phyloP scores from a whole-genome alignment of 30 jellyfish, hydroid and myxozoan species.

The Hydra vulgaris region DNA sequence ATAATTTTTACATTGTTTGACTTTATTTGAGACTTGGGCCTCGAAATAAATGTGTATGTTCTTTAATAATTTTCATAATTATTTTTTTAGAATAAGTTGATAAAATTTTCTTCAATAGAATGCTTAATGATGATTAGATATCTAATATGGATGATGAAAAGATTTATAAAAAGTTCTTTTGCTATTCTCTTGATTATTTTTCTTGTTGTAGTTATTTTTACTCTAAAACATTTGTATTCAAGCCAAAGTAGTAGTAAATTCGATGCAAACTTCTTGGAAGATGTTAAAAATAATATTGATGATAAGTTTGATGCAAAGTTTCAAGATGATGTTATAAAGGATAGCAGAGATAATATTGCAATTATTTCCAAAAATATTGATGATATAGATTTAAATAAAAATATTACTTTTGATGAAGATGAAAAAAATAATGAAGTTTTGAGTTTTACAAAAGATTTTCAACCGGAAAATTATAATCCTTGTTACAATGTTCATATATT shows the following conservation, averaged over 20 bases:
- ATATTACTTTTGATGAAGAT: neutral
- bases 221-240: neutral
- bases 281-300: neutral
- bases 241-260: neutral
- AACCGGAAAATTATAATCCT: constrained; percentile 6
- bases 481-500: constrained; percentile 70
- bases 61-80: too few relatives aligned
- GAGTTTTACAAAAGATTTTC: neutral
- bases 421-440: neutral
- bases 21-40: too few relatives aligned
- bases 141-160: neutral
- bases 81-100: too few relatives aligned
- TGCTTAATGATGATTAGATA: neutral
- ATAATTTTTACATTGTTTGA: too few relatives aligned
- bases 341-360: too few relatives aligned
- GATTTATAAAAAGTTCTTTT: neutral
- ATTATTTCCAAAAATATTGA: neutral
- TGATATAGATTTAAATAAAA: neutral
- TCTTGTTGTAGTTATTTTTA: neutral
- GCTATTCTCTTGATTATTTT: neutral
- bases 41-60: too few relatives aligned
- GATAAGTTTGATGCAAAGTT: neutral
- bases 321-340: neutral
- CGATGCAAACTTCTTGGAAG: neutral
- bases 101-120: too few relatives aligned